Evolutionary conservation across 1,140 invertebrate species (phyloP), one percentile per base, ranked within the genome.

Genomic region (Drosophila azteca): DNA sequence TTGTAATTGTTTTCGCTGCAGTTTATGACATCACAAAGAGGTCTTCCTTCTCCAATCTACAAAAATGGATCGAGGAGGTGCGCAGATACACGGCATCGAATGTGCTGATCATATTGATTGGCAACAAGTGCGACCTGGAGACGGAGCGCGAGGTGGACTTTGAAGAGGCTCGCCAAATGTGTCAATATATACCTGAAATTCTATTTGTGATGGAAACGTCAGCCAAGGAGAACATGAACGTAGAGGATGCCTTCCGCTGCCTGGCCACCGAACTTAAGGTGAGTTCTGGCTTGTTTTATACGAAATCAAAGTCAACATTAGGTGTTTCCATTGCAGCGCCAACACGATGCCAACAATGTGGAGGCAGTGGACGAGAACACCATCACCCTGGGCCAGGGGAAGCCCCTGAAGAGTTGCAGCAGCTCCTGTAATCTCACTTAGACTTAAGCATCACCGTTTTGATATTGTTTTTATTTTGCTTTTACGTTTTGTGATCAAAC

Each of bases 11-110:
- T 26, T 41, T 44, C 5, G 26, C 53, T 58, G 13, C 92, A 96
- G 97, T 98, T 53, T 99, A 98, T 93, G 98, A 99, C 92, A 97
- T 98, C 65, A 98, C 97, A 73, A 98, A 98, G 85, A 93, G 96
- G 66, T 95, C 96, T 43, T 96, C 97, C 53, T 99, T 98, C 93
- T 93, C 98, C 52, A 97, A 95, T 78, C 92, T 98, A 57, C 95
- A 97, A 91, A 94, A 96, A 90, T 99, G 98, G 98, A 95, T 99
- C 64, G 97, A 99, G 88, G 98, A 99, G 93, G 97, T 99, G 3
- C 93, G 97, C 82, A 94, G 95, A 83, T 99, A 98, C 90, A 97
- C 98, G 50, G 97, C 97, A 15, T 96, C 96, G 22, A 96, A 97
- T 93, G 96, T 98, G 15, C 94, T 97, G 41, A 94, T 98, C 58